These are phyloP conservation scores for Notodonta dromedarius DNA, from an alignment of 2,888 invertebrate species.

Conservation along the genomic window DNA sequence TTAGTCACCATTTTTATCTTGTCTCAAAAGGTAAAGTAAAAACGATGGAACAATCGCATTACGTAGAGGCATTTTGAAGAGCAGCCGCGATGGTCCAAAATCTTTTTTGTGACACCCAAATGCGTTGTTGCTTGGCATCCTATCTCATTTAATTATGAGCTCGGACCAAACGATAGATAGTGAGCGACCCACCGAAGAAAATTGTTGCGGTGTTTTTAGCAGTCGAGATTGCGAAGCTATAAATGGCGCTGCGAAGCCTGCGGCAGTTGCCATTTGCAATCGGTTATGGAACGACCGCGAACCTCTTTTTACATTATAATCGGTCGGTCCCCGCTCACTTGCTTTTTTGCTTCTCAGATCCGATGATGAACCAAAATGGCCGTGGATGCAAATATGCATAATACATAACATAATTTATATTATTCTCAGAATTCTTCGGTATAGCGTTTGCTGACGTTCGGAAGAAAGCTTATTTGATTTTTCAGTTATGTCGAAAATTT, in stretches of 20 bases:
- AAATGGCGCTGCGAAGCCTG: slow-evolving; percentile 75
- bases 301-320: slow-evolving; percentile 83
- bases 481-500: slow-evolving; percentile 10
- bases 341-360: slow-evolving; percentile 68
- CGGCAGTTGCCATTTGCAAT: slow-evolving; percentile 83
- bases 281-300: slow-evolving; percentile 81
- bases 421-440: slow-evolving; percentile 19
- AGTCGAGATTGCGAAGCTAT: slow-evolving; percentile 78
- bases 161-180: slow-evolving; percentile 63
- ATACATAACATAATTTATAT: slow-evolving; percentile 40
- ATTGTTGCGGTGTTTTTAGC: slow-evolving; percentile 75
- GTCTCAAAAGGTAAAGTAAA: slow-evolving; percentile 34
- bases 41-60: slow-evolving; percentile 48
- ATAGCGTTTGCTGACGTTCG: background rate
- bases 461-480: slow-evolving; percentile 11
- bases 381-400: slow-evolving; percentile 58
- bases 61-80: slow-evolving; percentile 68
- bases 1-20: background rate
- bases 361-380: slow-evolving; percentile 60
- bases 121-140: slow-evolving; percentile 57
- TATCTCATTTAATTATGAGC: slow-evolving; percentile 60
- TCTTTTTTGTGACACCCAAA: slow-evolving; percentile 53
- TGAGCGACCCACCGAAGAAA: slow-evolving; percentile 66
- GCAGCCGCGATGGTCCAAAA: slow-evolving; percentile 42
- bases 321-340: slow-evolving; percentile 70